Percentiles rank a stretch among this genome's conserved stretches.
Evolutionary conservation across 2,113 vertebrate species (phyloP).

Genomic region (Spea bombifrons): DNA sequence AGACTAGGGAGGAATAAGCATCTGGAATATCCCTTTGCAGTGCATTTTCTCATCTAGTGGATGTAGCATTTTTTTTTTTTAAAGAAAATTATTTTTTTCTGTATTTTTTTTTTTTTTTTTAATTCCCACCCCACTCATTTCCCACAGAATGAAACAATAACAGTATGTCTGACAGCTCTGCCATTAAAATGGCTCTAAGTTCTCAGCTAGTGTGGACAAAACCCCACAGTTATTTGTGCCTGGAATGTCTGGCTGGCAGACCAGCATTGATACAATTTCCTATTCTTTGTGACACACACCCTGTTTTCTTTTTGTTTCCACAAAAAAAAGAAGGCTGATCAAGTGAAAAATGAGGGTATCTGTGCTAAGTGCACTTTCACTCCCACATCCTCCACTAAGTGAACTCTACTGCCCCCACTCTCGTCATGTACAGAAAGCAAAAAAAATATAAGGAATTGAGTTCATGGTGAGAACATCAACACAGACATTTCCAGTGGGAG

Average conservation of each 20-base stretch:
- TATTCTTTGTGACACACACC: slow-evolving; percentile 71
- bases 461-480: too few relatives aligned
- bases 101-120: slow-evolving; percentile 21
- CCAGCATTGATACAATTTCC: slow-evolving; percentile 67
- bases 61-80: too few relatives aligned
- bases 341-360: slow-evolving; percentile 55
- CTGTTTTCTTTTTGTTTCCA: slow-evolving; percentile 50
- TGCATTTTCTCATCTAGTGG: not conserved
- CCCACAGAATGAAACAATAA: slow-evolving; percentile 28
- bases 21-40: not conserved
- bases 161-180: not conserved
- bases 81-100: not conserved
- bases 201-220: slow-evolving; percentile 54
- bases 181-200: not conserved
- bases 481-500: too few relatives aligned
- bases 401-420: not conserved
- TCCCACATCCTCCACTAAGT: not conserved
- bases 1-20: not conserved
- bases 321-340: slow-evolving; percentile 52
- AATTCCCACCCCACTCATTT: slow-evolving; percentile 12
- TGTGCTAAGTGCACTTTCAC: slow-evolving; percentile 40
- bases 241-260: slow-evolving; percentile 55
- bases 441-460: too few relatives aligned
- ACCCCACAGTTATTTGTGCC: slow-evolving; percentile 60
- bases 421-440: not conserved